Base-by-base conservation (phyloP, 2,888 invertebrate species). In the Boloria euphrosyne region DNA sequence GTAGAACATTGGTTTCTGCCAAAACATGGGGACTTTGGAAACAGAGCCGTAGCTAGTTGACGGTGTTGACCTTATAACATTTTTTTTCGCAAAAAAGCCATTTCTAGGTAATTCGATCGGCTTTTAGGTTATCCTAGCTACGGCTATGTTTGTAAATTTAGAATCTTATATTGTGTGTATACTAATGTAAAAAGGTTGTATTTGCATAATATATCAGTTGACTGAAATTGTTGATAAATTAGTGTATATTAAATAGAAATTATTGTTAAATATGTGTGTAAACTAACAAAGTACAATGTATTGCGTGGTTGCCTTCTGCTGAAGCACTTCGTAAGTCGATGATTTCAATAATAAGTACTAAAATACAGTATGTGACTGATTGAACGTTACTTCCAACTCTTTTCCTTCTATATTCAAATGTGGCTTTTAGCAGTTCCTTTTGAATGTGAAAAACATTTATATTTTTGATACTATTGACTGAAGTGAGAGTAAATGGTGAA, bases 221-320 rank as follows among this genome's bases (percentile, higher is more conserved):
- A 54, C 62, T 62, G 49, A 62, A 62, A 46, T 62, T 63, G 61
- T 69, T 68, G 66, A 52, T 66, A 58, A 61, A 53, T 54, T 54
- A 68, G 46, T 67, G 55, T 65, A 62, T 72, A 71, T 63, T 65
- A 46, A 64, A 57, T 69, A 68, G 63, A 82, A 83, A 80, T 81
- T 82, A 78, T 78, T 82, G 78, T 85, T 80, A 82, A 83, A 81
- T 85, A 82, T 84, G 79, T 83, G 59, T 86, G 83, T 86, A 83
- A 82, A 75, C 72, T 75, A 83, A 83, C 78, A 79, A 77, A 83
- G 84, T 86, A 85, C 83, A 85, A 82, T 83, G 75, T 76, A 71
- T 82, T 79, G 82, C 80, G 83, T 86, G 86, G 76, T 80, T 80
- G 80, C 78, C 79, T 76, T 79, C 60, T 63, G 54, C 53, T 64